Conservation (phyloP, 2,797 vertebrate genomes). For the Sciaenops ocellatus region DNA sequence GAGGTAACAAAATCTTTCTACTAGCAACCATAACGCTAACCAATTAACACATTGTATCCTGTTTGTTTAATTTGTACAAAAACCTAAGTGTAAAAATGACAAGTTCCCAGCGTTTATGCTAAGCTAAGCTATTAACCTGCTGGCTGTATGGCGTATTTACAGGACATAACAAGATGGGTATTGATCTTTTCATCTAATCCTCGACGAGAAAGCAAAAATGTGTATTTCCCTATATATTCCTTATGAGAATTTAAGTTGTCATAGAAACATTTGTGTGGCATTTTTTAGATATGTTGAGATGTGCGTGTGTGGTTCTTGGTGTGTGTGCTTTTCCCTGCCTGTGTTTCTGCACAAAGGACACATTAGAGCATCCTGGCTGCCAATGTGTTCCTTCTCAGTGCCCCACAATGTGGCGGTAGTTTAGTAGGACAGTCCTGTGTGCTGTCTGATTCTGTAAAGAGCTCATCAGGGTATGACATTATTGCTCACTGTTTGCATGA, state of each 20-base stretch:
- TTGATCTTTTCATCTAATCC: not conserved
- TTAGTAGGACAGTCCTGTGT: conserved; percentile 66
- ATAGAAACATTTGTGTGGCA: not conserved
- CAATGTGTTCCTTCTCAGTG: conserved; percentile 45
- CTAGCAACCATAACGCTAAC: not conserved
- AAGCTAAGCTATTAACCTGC: not conserved
- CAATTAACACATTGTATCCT: not conserved
- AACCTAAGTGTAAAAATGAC: too few species aligned
- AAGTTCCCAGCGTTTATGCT: not conserved
- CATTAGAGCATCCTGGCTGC: conserved; percentile 23
- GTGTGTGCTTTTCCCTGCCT: not conserved
- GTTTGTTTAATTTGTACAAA: not conserved
- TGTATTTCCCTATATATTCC: not conserved
- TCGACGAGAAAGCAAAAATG: fast-evolving
- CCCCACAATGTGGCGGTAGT: conserved; percentile 41
- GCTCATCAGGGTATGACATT: conserved; percentile 73
- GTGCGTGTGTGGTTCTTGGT: not conserved
- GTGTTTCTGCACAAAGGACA: conserved; percentile 20
- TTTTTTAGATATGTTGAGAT: conserved; percentile 8
- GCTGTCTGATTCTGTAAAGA: conserved; percentile 68
- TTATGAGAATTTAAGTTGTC: not conserved
- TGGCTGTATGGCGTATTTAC: not conserved
- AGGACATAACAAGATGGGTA: not conserved
- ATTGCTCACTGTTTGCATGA: conserved; percentile 77
- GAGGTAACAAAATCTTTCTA: not conserved